Percentiles rank a stretch among this genome's conserved stretches.
These are phyloP conservation scores for Clunio marinus DNA, from an alignment of 2,888 invertebrate genomes.

Conservation along the genomic window DNA sequence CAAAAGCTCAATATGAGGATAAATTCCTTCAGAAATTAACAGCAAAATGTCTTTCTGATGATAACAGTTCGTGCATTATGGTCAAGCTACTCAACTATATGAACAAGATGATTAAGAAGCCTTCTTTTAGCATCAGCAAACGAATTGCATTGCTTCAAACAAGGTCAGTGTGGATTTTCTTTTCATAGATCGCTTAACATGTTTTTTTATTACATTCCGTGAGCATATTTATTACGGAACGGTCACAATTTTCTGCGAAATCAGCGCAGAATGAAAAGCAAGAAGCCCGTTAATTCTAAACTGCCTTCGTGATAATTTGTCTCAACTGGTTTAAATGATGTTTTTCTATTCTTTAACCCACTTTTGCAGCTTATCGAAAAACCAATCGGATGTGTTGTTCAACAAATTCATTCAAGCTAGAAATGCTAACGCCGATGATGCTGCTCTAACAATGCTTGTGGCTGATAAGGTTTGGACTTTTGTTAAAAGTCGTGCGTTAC, in stretches of 20 bases:
- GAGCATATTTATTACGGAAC: not conserved
- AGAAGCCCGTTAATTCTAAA: conserved; percentile 12
- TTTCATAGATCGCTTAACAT: conserved; percentile 12
- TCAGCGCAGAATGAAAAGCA: not conserved
- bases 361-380: conserved; percentile 30
- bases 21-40: conserved; percentile 69
- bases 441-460: conserved; percentile 61
- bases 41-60: conserved; percentile 70
- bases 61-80: conserved; percentile 77
- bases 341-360: not conserved
- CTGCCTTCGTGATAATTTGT: not conserved
- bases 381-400: conserved; percentile 22
- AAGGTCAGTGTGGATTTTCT: conserved; percentile 49
- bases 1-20: conserved; percentile 57
- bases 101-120: conserved; percentile 74
- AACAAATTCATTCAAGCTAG: conserved; percentile 18
- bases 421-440: conserved; percentile 55
- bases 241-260: not conserved
- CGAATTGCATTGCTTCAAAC: conserved; percentile 73
- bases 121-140: conserved; percentile 70
- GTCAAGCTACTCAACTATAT: conserved; percentile 77
- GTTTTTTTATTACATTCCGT: not conserved
- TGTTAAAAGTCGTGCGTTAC: conserved; percentile 68
- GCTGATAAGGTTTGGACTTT: conserved; percentile 73
- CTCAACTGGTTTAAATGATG: not conserved